Evolutionary conservation across 2,113 vertebrate genomes (phyloP), one percentile per base, ranked within the genome.

Genomic region (Oreochromis tanganicae): DNA sequence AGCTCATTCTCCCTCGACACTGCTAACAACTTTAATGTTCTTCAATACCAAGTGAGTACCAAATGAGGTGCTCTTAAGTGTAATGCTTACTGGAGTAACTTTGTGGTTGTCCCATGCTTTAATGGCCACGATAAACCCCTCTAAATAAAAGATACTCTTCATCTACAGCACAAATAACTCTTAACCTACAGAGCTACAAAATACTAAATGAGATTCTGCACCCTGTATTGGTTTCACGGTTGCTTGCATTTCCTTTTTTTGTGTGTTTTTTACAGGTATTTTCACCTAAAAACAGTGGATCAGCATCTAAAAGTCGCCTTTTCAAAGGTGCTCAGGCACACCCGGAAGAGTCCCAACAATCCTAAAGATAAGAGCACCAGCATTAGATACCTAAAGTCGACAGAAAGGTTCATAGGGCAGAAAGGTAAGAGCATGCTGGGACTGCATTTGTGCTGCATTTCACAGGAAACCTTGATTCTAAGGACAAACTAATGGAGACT

Each of bases 321-420:
- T 96, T 99, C 98, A 85, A 99, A 99, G 93, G 98, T 99, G 81
- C 96, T 99, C 83, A 97, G 98, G 91, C 99, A 99, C 95, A 99
- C 99, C 79, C 98, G 99, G 95, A 99, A 99, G 96, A 99, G 98
- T 89, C 98, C 98, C 85, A 98, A 97, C 90, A 99, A 99, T 93
- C 98, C 98, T 89, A 99, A 99, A 97, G 99, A 99, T 93, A 99
- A 99, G 95, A 99, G 97, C 96, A 99, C 99, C 90, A 99, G 98
- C 95, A 99, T 99, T 89, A 97, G 99, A 83, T 99, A 99, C 92
- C 97, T 99, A 55, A 99, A 99, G 96, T 97, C 98, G 56, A 96
- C 97, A 63, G 98, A 98, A 54, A 97, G 92, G 97, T 98, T 95
- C 92, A 97, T 98, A 43, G 99, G 99, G 71, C 99, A 99, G 96